These are phyloP conservation scores for Tragelaphus buxtoni DNA, from an alignment of 2,113 vertebrate genomes.

Conservation along the genomic window DNA sequence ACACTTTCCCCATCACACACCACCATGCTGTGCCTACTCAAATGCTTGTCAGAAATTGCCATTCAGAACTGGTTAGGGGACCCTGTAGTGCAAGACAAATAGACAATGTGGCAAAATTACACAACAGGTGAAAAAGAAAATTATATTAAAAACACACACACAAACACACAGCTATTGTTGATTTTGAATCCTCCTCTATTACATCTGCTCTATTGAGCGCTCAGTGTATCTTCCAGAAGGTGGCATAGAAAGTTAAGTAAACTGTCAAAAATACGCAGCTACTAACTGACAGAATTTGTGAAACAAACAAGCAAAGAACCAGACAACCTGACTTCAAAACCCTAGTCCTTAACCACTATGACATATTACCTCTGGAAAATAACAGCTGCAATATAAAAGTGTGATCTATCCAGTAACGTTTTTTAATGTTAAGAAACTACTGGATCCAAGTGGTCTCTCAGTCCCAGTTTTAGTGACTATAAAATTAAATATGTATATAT, in stretches of 20 bases:
- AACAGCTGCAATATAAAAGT: neutral
- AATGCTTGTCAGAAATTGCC: neutral
- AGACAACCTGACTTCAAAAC: neutral
- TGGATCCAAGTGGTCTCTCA: neutral
- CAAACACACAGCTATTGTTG: neutral
- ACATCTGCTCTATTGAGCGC: neutral
- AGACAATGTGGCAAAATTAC: neutral
- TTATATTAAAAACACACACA: neutral
- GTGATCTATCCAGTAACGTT: neutral
- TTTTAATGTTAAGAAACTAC: neutral
- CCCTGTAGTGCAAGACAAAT: rapidly evolving
- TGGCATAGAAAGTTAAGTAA: neutral
- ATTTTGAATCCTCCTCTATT: neutral
- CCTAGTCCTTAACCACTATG: neutral
- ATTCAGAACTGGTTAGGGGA: rapidly evolving
- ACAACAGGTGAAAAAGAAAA: neutral
- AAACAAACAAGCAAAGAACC: neutral
- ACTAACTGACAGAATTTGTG: neutral
- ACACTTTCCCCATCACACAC: too few species aligned
- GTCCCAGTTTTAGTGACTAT: neutral
- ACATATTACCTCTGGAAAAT: neutral
- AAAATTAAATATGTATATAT: neutral
- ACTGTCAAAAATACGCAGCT: neutral
- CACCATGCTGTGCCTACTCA: rapidly evolving
- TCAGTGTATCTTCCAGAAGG: neutral